Evolutionary conservation across 2,797 vertebrate species (phyloP), one percentile per base, ranked within the genome.

Genomic region (Pogonophryne albipinna): DNA sequence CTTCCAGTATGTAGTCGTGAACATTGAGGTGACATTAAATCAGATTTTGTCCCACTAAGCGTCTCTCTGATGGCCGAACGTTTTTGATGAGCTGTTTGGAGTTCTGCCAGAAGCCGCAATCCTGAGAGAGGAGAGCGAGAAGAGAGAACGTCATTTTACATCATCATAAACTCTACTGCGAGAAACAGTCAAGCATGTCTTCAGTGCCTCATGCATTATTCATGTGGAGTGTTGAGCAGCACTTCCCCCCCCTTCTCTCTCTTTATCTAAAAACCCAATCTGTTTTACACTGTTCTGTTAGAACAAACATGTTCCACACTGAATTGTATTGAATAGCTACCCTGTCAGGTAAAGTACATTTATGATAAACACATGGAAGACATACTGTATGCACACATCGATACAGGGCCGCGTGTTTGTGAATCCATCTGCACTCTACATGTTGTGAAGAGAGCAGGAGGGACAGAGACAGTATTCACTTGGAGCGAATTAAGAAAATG

Each of bases 41-140:
- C 83, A 77, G 78, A 87, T 86, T 88, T 68, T 11, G 73, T 89
- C 79, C 82, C 74, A 82, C 85, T 82, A 79, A 58, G 53, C 53
- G 17, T 74, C 67, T 67, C 68, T 59, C 72, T 38, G 64, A 78
- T 73, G 82, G 76, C 67, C 1, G 9, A 58, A 75, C 74, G 75
- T 80, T 91, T 91, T 78, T 88, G 85, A 91, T 84, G 75, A 86
- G 85, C 82, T 76, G 80, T 83, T 90, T 86, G 88, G 89, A 79
- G 56, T 63, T 63, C 45, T 79, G 78, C 85, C 81, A 88, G 84
- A 76, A 58, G 34, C 66, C 27, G 17, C 19, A 12, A 76, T 80
- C 80, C 80, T 82, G 62, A 78, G 71, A 85, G 84, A 79, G 55
- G 56, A 47, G 50, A 61, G 78, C 31, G 66, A 81, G 76, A 66